Conservation (phyloP, 2,888 invertebrate genomes). For the Troides helena region DNA sequence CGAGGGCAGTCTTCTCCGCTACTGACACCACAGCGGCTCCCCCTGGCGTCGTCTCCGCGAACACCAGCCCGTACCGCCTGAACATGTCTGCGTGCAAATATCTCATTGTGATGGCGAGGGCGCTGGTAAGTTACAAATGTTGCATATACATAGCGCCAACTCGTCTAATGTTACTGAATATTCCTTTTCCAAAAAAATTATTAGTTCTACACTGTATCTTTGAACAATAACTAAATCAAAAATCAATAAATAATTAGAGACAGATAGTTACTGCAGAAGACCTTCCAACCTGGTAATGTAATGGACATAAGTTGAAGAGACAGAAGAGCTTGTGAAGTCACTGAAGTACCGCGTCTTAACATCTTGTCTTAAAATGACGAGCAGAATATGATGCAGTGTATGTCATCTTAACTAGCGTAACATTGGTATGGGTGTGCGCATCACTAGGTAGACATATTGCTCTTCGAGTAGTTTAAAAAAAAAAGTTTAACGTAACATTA, state of each 20-base stretch:
- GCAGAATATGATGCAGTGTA: too few relatives aligned
- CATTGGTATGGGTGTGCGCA: too few relatives aligned
- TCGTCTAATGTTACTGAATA: conserved; percentile 5
- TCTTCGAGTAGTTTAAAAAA: neutral
- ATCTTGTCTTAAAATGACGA: too few relatives aligned
- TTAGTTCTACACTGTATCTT: neutral
- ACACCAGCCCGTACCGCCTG: conserved; percentile 86
- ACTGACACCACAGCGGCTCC: conserved; percentile 87
- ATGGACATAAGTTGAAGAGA: neutral
- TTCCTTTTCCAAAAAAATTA: neutral
- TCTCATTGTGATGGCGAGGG: conserved; percentile 60
- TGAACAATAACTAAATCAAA: too few relatives aligned
- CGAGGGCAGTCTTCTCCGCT: conserved; percentile 85
- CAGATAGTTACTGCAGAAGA: too few relatives aligned
- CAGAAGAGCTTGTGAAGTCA: neutral
- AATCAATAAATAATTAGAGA: too few relatives aligned
- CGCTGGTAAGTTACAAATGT: conserved; percentile 28
- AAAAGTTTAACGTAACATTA: neutral
- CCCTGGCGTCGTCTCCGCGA: conserved; percentile 88
- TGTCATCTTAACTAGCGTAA: too few relatives aligned
- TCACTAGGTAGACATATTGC: too few relatives aligned
- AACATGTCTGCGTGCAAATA: conserved; percentile 83
- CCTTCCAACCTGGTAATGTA: neutral
- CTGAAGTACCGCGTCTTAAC: neutral
- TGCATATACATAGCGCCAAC: conserved; percentile 6